Evolutionary conservation across 2,888 invertebrate genomes (phyloP).

Genomic region (Aphrophora alni): DNA sequence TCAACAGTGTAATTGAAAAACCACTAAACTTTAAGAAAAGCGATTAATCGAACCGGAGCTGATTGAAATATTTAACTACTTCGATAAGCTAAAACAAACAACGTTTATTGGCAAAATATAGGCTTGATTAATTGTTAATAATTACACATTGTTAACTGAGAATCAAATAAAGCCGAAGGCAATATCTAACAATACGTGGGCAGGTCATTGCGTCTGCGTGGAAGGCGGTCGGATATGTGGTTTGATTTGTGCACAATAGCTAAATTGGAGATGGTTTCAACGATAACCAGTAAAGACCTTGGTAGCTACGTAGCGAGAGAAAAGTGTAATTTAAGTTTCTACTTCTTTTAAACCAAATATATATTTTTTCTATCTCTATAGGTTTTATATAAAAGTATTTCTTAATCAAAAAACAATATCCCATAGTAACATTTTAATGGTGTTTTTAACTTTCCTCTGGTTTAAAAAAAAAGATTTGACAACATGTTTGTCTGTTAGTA

Average conservation of each 20-base stretch:
- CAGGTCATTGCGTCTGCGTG: background rate
- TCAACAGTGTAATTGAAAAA: background rate
- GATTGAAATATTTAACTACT: slow-evolving; percentile 3
- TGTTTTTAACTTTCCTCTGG: too few relatives aligned
- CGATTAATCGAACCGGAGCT: background rate
- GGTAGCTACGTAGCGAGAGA: too few relatives aligned
- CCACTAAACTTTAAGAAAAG: background rate
- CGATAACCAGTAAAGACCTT: background rate
- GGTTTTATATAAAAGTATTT: too few relatives aligned
- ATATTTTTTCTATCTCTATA: too few relatives aligned
- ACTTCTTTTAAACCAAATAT: too few relatives aligned
- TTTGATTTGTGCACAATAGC: background rate
- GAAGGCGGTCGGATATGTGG: background rate
- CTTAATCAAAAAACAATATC: too few relatives aligned
- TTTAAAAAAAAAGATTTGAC: too few relatives aligned
- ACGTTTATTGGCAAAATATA: background rate
- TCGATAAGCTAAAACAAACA: background rate
- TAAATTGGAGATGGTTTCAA: background rate
- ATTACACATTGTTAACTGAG: background rate
- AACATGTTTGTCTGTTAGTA: too few relatives aligned
- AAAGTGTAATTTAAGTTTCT: too few relatives aligned
- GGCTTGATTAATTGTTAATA: background rate
- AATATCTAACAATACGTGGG: background rate
- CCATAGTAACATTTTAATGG: too few relatives aligned
- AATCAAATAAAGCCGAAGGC: background rate